Evolutionary conservation across 2,113 vertebrate species (phyloP), one percentile per base, ranked within the genome.

Genomic region (Oriolus oriolus): DNA sequence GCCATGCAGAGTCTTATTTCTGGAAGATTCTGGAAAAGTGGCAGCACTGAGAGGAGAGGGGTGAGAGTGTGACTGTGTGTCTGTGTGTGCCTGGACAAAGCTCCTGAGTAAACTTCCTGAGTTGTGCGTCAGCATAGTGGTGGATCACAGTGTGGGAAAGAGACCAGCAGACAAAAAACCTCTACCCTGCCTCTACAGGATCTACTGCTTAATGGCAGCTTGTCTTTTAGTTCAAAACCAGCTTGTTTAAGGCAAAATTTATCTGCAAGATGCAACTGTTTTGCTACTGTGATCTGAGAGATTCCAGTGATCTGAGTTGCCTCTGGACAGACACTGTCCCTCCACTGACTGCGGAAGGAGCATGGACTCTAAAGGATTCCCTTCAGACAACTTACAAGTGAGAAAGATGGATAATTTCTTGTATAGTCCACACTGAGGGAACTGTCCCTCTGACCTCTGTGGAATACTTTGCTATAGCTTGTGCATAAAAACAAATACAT

Each of bases 31-130:
- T 64, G 42, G 11, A 64, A 65, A 37, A 37, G 27, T 28, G 37
- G 15, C 3, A 7, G 3, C 10, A 28, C 24, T 0, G 0, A 24
- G 37, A 20, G 37, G 18, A 42, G 22, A n/a, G 7, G 4, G 4
- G 3, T 33, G 20, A 27, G 17, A 16, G 7, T 47, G 28, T 61
- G 73, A 15, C 16, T 37, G 30, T 49, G 56, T 42, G 10, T 35
- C 30, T 24, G 26, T 41, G 9, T 73, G 50, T 57, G 37, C 68
- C 37, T 28, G 31, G 18, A 33, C 44, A 50, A 37, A 57, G 31
- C 15, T 64, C 27, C 37, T 37, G 44, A 37, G 22, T 22, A 37
- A 57, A 37, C 0, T 65, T 42, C 23, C 33, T 2, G 18, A 33
- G 18, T 11, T 78, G 28, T 41, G 8, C 0, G 0, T 47, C 5